Base-by-base conservation (phyloP, 2,797 vertebrate genomes). In the Alcedo quadribrachys region DNA sequence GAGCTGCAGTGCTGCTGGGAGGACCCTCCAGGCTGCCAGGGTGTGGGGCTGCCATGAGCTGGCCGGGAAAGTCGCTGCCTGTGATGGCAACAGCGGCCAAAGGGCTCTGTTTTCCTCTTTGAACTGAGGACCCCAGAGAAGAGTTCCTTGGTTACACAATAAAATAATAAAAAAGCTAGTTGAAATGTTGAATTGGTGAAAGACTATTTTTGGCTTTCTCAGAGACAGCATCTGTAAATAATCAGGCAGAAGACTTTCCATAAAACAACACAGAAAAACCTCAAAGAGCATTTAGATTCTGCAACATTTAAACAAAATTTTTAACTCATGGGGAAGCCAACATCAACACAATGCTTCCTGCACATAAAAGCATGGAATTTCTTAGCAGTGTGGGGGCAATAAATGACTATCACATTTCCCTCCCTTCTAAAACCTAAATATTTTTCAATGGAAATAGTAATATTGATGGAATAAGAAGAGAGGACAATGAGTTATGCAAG, bases 241-340 rank as follows among this genome's bases (percentile, higher is more conserved):
- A 98, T 97, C 97, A 98, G 96, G 97, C 94, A 97, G 98, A 98
- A 98, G 97, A 96, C 98, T 98, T 98, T 97, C 93, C 97, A 97
- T 97, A 96, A 97, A 98, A 98, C 96, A 98, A 98, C 98, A 98
- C 95, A 95, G 96, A 97, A 96, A 98, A 98, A 97, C 97, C 97
- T 97, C 97, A 98, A 98, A 98, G 97, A 97, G 96, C 96, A 96
- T 97, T 98, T 98, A 98, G 97, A 95, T 97, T 97, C 97, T 98
- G 97, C 98, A 98, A 98, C 98, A 97, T 98, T 98, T 98, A 98
- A 98, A 98, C 98, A 98, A 98, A 97, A 97, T 97, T 97, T 98
- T 98, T 97, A 98, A 98, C 97, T 97, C 96, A 70, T 87, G 67
- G 46, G 71, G 86, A 95, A 81, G 98, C 98, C 98, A 99, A 99